phyloP scores from a whole-genome alignment of 2,113 vertebrate species.

The Spilogale gracilis region DNA sequence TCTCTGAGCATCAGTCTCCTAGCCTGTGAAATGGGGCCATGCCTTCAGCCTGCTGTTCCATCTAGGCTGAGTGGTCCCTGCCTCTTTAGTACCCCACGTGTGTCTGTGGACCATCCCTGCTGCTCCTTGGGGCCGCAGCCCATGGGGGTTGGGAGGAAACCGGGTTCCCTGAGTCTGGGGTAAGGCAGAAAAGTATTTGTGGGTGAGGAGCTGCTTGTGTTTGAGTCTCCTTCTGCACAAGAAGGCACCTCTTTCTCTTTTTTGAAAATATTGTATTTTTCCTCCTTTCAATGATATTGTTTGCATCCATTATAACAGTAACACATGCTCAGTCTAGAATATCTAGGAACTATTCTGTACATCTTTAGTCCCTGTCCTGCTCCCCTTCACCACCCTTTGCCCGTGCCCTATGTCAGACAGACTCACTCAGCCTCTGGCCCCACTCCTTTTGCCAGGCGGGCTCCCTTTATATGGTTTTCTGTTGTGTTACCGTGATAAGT shows the following conservation, averaged over 20 bases:
- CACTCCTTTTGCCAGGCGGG: background rate
- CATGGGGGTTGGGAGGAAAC: too few species aligned
- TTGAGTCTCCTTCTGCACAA: background rate
- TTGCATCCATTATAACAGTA: background rate
- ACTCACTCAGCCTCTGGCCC: fast-evolving
- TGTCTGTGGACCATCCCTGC: background rate
- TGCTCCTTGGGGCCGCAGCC: fast-evolving
- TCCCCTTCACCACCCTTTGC: too few species aligned
- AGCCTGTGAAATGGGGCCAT: background rate
- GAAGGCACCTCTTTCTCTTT: background rate
- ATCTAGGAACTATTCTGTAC: background rate
- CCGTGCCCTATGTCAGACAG: background rate
- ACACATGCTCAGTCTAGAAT: background rate
- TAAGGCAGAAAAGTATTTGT: background rate
- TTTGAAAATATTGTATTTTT: background rate
- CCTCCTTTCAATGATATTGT: background rate
- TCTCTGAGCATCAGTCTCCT: background rate
- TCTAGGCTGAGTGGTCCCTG: background rate
- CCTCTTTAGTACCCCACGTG: background rate
- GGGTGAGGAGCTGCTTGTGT: background rate
- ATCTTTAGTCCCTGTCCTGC: fast-evolving
- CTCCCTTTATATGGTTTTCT: background rate
- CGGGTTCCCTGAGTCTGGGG: background rate
- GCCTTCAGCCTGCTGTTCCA: background rate
- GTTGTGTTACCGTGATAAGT: background rate